A percentile compares a stretch with the other conserved stretches of the same genome.
phyloP scores from a whole-genome alignment of 2,113 vertebrate genomes.

The Cheilinus undulatus region DNA sequence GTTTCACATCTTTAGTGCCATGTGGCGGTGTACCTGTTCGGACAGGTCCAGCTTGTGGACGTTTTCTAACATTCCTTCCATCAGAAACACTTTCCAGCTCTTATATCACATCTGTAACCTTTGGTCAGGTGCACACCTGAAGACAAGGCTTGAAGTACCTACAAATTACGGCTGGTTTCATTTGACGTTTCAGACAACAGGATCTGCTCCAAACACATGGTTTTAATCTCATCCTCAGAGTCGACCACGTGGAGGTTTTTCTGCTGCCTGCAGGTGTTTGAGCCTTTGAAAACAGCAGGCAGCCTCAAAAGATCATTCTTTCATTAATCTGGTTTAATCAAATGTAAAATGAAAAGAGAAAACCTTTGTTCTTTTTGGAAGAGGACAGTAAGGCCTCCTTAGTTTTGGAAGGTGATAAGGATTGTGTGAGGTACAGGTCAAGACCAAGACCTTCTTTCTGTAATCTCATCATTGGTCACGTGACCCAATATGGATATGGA shows the following conservation, averaged over 20 bases:
- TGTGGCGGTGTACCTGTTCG: constrained; percentile 35
- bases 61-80: background rate
- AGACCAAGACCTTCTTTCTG: too few relatives aligned
- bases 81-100: constrained; percentile 9
- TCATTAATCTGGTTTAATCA: too few relatives aligned
- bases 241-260: background rate
- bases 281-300: background rate
- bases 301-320: background rate
- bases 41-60: constrained; percentile 39
- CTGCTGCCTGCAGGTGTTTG: background rate
- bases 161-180: background rate
- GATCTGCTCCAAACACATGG: background rate
- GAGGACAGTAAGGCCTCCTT: too few relatives aligned
- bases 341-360: too few relatives aligned
- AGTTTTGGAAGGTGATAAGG: too few relatives aligned
- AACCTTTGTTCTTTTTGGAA: too few relatives aligned
- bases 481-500: too few relatives aligned
- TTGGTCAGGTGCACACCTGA: background rate
- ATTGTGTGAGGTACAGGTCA: too few relatives aligned
- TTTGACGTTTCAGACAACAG: constrained; percentile 4
- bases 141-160: constrained; percentile 6
- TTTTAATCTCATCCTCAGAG: constrained; percentile 1
- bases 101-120: background rate
- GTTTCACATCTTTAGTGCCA: background rate
- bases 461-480: too few relatives aligned